Percentiles rank a stretch among this genome's conserved stretches.
Conservation (phyloP, 2,113 vertebrate genomes). For the Zosterops lateralis region DNA sequence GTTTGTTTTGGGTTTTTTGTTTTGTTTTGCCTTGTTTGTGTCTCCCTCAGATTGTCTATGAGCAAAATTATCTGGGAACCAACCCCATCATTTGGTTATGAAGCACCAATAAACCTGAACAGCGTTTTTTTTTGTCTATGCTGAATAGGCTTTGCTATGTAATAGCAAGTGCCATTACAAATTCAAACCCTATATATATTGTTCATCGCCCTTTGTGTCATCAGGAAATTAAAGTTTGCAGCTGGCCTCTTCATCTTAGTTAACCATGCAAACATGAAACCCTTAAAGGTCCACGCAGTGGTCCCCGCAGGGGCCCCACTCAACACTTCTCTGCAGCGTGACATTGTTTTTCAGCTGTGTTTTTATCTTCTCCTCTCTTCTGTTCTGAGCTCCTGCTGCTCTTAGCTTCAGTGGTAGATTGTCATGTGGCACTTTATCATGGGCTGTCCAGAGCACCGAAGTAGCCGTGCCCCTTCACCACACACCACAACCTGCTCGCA, state of each 20-base stretch:
- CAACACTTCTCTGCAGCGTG: constrained; percentile 55
- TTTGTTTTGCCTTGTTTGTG: background rate
- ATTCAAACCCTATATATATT: constrained; percentile 76
- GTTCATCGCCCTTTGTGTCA: constrained; percentile 75
- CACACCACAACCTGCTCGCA: background rate
- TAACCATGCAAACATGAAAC: constrained; percentile 79
- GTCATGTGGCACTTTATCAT: constrained; percentile 60
- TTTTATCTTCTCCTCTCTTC: constrained; percentile 65
- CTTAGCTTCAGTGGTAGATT: constrained; percentile 55
- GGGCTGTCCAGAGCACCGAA: background rate
- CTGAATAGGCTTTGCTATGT: constrained; percentile 56
- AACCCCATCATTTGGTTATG: background rate
- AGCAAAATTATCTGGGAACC: constrained; percentile 22
- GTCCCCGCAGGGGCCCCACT: constrained; percentile 72
- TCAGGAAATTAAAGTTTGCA: constrained; percentile 83
- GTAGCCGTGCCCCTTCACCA: background rate
- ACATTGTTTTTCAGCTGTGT: constrained; percentile 70
- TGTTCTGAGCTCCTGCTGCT: constrained; percentile 70
- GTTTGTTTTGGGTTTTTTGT: background rate
- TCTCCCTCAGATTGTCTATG: background rate
- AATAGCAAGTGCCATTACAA: constrained; percentile 64
- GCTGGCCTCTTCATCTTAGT: constrained; percentile 80
- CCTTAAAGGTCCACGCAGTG: constrained; percentile 71
- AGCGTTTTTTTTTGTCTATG: background rate
- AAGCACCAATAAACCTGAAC: constrained; percentile 22